Conservation (phyloP, 2,113 vertebrate genomes). For the Scolopax mira region DNA sequence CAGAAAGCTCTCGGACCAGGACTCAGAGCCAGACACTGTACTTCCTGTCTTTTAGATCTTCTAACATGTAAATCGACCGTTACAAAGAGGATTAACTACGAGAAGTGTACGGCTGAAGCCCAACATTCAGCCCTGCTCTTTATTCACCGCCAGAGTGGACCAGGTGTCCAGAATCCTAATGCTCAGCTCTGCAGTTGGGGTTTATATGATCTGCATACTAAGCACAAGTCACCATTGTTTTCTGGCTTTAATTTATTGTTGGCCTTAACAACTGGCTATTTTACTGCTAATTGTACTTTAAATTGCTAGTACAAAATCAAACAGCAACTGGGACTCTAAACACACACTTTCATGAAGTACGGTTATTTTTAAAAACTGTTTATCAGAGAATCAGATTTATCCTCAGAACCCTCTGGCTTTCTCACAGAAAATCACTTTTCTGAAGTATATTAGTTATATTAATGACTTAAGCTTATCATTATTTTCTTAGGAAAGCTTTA, state of each 20-base stretch:
- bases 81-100: neutral
- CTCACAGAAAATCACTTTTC: neutral
- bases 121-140: neutral
- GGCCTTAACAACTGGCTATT: slow-evolving; percentile 54
- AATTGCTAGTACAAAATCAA: slow-evolving; percentile 50
- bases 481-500: neutral
- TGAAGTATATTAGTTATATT: neutral
- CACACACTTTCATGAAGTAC: neutral
- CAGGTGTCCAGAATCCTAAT: neutral
- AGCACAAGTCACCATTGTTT: slow-evolving; percentile 67
- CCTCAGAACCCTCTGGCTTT: neutral
- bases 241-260: slow-evolving; percentile 60
- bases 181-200: neutral
- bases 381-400: neutral
- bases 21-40: neutral
- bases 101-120: neutral
- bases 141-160: neutral
- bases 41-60: neutral
- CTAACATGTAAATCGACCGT: neutral
- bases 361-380: neutral
- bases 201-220: slow-evolving; percentile 64
- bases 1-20: neutral
- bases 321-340: neutral
- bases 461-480: neutral
- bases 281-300: slow-evolving; percentile 40